Conservation (phyloP, 2,113 vertebrate genomes). For the Rhinopomastus cyanomelas region DNA sequence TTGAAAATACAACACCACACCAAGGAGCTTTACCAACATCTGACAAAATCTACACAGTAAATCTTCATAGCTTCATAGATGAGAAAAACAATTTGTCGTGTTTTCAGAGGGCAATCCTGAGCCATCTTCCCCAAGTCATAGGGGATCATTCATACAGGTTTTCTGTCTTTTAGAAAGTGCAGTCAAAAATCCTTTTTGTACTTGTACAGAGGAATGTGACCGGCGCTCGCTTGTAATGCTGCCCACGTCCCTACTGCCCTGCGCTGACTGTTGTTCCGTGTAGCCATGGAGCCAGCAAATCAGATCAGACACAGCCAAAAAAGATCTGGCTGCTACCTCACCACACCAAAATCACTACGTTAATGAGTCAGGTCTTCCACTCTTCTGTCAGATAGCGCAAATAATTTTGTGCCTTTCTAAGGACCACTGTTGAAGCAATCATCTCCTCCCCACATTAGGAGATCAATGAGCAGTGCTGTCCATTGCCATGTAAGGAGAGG, state of each 20-base stretch:
- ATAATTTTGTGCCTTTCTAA: background rate
- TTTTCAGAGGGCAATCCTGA: background rate
- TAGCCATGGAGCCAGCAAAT: constrained; percentile 42
- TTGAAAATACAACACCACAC: background rate
- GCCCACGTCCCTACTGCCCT: constrained; percentile 26
- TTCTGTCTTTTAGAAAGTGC: background rate
- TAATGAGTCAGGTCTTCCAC: background rate
- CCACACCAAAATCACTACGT: background rate
- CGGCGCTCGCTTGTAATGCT: constrained; percentile 36
- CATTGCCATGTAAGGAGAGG: background rate
- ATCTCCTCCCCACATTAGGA: background rate
- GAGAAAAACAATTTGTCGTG: background rate
- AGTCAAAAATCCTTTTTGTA: background rate
- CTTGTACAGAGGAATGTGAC: background rate
- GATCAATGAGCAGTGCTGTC: background rate
- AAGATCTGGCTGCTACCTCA: background rate
- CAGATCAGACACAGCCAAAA: background rate
- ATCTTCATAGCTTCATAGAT: background rate
- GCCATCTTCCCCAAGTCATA: background rate
- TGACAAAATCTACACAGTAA: background rate
- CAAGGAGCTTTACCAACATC: background rate
- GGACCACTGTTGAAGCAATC: background rate
- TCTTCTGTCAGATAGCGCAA: background rate
- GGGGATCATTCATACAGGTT: background rate
- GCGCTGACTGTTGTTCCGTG: constrained; percentile 6